These are phyloP conservation scores for Melospiza melodia DNA, from an alignment of 2,113 vertebrate species.

Conservation along the genomic window DNA sequence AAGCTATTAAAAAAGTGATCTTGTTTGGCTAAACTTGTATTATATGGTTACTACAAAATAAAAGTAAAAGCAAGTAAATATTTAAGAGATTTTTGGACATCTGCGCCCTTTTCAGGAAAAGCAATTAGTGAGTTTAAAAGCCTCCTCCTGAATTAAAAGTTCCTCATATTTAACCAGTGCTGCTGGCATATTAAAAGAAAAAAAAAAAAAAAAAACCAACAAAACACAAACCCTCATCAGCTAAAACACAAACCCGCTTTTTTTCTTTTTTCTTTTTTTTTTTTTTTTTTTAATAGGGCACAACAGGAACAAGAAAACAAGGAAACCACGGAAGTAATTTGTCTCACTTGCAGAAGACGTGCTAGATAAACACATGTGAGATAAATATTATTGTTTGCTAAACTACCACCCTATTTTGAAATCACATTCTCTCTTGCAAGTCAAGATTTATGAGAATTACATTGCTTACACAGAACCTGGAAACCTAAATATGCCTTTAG, in stretches of 20 bases:
- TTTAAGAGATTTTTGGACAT: neutral
- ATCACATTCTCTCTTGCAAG: conserved; percentile 48
- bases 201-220: neutral
- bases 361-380: neutral
- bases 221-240: neutral
- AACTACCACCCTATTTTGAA: conserved; percentile 22
- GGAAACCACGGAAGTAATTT: neutral
- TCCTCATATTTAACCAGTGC: neutral
- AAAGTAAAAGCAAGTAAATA: neutral
- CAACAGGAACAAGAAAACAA: neutral
- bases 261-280: no score
- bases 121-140: neutral
- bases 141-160: neutral
- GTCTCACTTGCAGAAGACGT: conserved; percentile 39
- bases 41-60: neutral
- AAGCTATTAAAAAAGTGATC: neutral
- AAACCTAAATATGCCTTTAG: conserved; percentile 65
- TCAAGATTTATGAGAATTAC: conserved; percentile 72
- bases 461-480: conserved; percentile 57
- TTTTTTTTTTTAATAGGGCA: neutral
- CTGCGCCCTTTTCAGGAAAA: neutral
- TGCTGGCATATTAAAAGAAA: neutral
- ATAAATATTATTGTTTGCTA: conserved; percentile 62
- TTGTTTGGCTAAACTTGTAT: neutral
- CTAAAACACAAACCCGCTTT: neutral